Evolutionary conservation across 2,888 invertebrate species (phyloP), one percentile per base, ranked within the genome.

Genomic region (Tubulanus polymorphus): DNA sequence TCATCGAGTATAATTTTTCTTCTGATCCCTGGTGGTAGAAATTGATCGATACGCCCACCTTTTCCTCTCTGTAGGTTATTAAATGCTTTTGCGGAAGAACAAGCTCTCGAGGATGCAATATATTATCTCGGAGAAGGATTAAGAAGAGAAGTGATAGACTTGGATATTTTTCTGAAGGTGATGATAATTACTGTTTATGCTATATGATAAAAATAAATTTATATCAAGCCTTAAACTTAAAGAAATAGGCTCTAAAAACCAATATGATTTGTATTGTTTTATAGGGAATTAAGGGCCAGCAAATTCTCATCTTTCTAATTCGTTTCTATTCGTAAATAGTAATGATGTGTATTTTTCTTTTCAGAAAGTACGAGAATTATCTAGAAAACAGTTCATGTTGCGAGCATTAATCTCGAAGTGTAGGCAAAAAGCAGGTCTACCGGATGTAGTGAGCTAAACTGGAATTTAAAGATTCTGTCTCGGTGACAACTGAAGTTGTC

Each of bases 41-140:
- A 35, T n/a, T 32, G 35, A 12, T 10, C 10, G 10, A 32, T 32
- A 32, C 35, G 10, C 35, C n/a, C 35, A 10, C 35, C n/a, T n/a
- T 32, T n/a, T 32, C 27, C 41, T 55, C 51, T 63, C 80, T 80
- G 1, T 70, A 90, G 90, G 76, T 86, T 97, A 72, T 81, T 96
- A 59, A 92, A 90, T 80, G 89, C 93, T 45, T 96, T 92, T 82
- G 93, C 94, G 50, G 95, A 97, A 80, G 99, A 99, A 83, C 93
- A 96, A 61, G 95, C 99, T 18, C 86, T 92, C 52, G 97, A 99
- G 83, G 99, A 99, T 84, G 92, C 95, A 59, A 94, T 99, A 74
- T 99, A 97, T 79, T 95, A 94, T 77, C 87, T 99, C 81, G 95
- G 95, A 8, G 94, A 96, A 82, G 95, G 93, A 10, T 80, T 97